Base-by-base conservation (phyloP, 2,797 vertebrate genomes). In the Rhinatrema bivittatum region DNA sequence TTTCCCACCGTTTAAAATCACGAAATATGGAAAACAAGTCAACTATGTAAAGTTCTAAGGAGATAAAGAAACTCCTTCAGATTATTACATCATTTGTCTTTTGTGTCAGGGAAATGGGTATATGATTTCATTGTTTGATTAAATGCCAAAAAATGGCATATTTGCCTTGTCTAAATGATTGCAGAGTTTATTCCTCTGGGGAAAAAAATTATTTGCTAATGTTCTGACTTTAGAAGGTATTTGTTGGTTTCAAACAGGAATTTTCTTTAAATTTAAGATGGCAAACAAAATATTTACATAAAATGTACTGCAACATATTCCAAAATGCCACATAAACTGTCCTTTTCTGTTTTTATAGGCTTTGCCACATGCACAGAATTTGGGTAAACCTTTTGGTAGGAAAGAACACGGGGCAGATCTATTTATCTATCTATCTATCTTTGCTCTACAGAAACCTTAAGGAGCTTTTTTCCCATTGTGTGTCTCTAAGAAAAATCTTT, bases 101-200 rank as follows among this genome's bases (percentile, higher is more conserved):
- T 76, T 66, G 75, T 80, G 86, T 84, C 81, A 82, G 79, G 74
- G 75, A 83, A 85, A 76, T 86, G 81, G 81, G n/a, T n/a, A 74
- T 85, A 76, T 74, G 79, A 86, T 91, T 89, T 85, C 70, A 81
- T 85, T 88, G 89, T 91, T 85, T 95, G 90, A 94, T 92, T 88
- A 88, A 85, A 81, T 86, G 92, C 91, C 91, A 93, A 83, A 82
- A 72, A 82, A 74, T 76, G 47, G 77, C 81, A 77, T 83, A 63
- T 88, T 91, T 87, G 74, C 84, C 83, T 85, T 87, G 88, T 86
- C 81, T 79, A 84, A 84, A 79, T 90, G 87, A 93, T 94, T 89
- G 86, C 85, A 86, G 81, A 81, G 78, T 83, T 84, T 87, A 79
- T 85, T 84, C 78, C 64, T 76, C 71, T 67, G 74, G 72, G 72